Evolutionary conservation across 2,113 vertebrate species (phyloP).

Genomic region (Brachypteracias leptosomus): DNA sequence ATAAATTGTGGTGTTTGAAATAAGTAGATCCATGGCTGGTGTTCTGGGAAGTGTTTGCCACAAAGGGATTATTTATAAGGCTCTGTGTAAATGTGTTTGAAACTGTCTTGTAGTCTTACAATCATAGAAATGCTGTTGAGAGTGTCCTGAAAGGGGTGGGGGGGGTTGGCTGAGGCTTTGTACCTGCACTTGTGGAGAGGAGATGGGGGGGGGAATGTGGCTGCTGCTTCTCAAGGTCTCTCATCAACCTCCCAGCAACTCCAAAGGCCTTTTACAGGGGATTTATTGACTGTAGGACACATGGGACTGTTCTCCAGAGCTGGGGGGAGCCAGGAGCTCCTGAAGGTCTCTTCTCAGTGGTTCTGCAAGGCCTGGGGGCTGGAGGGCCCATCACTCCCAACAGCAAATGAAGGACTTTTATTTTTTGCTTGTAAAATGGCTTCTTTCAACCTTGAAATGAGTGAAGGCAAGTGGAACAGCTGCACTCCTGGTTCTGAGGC

Average conservation of each 20-base stretch:
- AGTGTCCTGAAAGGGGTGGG: neutral
- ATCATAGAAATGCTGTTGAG: accelerated
- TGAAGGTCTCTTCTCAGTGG: accelerated
- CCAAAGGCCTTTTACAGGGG: accelerated
- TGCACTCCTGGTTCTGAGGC: neutral
- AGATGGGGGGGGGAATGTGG: neutral
- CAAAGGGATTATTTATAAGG: neutral
- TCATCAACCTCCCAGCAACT: too few relatives aligned
- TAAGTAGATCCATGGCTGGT: accelerated
- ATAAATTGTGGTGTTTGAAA: neutral
- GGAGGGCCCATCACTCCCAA: neutral
- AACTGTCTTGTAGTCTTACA: neutral
- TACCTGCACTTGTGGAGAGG: accelerated
- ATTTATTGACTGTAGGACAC: accelerated
- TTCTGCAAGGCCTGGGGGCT: accelerated
- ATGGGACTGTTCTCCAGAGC: accelerated
- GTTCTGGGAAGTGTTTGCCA: neutral
- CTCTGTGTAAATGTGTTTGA: neutral
- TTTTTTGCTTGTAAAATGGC: too few relatives aligned
- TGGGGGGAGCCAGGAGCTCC: accelerated
- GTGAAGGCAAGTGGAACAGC: accelerated
- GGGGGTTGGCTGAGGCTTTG: neutral
- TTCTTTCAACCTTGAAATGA: neutral
- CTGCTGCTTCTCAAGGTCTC: neutral
- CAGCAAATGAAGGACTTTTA: neutral